phyloP scores from a whole-genome alignment of 2,888 invertebrate species.

The Acleris laterana region DNA sequence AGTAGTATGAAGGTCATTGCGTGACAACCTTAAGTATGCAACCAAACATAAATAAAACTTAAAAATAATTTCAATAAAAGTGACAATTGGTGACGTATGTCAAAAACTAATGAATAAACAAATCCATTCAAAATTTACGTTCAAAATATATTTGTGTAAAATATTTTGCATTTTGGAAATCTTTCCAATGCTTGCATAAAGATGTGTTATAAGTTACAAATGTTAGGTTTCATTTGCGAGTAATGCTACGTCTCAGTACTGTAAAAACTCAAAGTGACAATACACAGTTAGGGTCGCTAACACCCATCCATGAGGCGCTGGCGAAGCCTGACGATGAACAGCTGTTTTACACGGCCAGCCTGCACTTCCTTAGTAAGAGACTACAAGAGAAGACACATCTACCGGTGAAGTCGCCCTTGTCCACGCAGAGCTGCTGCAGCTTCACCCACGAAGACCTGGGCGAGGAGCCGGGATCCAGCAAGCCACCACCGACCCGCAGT shows the following conservation, averaged over 20 bases:
- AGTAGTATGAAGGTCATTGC: background rate
- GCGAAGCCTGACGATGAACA: conserved; percentile 59
- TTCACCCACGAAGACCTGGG: conserved; percentile 41
- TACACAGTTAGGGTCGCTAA: conserved; percentile 39
- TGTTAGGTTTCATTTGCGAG: conserved; percentile 46
- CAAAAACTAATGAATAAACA: background rate
- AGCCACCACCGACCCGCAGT: conserved; percentile 24
- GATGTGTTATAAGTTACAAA: conserved; percentile 50
- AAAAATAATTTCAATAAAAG: conserved; percentile 14
- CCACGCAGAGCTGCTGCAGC: conserved; percentile 61
- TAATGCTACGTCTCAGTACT: conserved; percentile 57
- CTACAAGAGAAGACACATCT: conserved; percentile 60
- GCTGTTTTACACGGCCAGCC: conserved; percentile 69
- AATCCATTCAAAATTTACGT: conserved; percentile 10
- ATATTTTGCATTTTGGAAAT: background rate
- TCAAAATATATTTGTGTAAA: conserved; percentile 13
- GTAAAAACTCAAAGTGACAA: conserved; percentile 40
- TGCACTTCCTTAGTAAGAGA: conserved; percentile 67
- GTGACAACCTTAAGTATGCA: background rate
- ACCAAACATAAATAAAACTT: background rate
- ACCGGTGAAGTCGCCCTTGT: conserved; percentile 40
- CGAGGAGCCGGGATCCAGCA: conserved; percentile 25
- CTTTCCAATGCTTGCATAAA: conserved; percentile 45
- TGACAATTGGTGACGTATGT: conserved; percentile 16
- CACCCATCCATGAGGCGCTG: conserved; percentile 45